Conservation (phyloP, 2,113 vertebrate genomes). For the Camarhynchus parvulus region DNA sequence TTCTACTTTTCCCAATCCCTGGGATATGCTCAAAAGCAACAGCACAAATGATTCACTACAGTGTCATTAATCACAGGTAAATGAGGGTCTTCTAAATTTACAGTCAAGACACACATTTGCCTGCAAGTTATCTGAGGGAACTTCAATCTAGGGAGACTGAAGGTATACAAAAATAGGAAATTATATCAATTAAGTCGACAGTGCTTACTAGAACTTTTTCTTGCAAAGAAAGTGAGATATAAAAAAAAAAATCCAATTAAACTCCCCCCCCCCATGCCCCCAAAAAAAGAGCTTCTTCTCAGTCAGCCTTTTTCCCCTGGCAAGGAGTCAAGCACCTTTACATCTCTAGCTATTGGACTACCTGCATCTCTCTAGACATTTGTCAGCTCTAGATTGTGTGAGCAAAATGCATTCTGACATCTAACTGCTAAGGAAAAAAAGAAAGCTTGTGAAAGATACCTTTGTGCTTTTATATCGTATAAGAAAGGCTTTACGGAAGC, state of each 20-base stretch:
- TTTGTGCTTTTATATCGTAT: background rate
- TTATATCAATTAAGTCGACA: background rate
- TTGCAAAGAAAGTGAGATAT: background rate
- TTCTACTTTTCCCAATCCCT: background rate
- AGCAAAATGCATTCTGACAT: background rate
- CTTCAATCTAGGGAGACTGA: background rate
- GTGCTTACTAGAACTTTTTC: background rate
- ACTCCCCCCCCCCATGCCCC: no score
- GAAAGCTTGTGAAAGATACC: background rate
- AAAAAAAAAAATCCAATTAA: background rate
- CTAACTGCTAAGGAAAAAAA: background rate
- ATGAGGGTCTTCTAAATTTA: background rate
- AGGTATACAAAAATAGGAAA: background rate
- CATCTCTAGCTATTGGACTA: background rate
- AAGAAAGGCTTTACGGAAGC: background rate
- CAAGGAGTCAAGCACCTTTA: background rate
- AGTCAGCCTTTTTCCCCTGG: background rate
- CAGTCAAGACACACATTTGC: background rate
- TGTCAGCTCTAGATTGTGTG: background rate
- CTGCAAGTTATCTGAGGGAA: background rate
- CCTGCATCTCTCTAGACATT: background rate
- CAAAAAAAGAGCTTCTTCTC: background rate
- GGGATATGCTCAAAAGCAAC: fast-evolving
- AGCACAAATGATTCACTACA: background rate
- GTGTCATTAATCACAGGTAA: background rate